Base-by-base conservation (phyloP, 2,113 vertebrate genomes). In the Azemiops feae region DNA sequence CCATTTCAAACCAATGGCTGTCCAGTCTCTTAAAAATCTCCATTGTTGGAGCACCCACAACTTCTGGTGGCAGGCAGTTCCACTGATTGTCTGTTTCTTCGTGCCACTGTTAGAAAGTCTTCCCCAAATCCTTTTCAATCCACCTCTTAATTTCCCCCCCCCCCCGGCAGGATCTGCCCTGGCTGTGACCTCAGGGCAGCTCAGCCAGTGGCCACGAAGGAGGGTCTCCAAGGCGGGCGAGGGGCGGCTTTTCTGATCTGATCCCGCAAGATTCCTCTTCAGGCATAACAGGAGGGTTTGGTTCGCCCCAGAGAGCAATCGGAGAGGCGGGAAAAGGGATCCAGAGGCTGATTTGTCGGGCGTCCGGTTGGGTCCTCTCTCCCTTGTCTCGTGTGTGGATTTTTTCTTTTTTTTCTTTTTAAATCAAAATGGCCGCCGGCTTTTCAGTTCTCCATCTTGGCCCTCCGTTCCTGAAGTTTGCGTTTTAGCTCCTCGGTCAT, bases 401-500 rank as follows among this genome's bases (percentile, higher is more conserved):
- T 6, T 3, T 3, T 52, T 57, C 9, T 9, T 50, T 50, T 9
- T 50, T 50, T 9, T 7, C 8, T 50, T 50, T 50, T 45, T 1
- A 45, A 22, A 11, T 0, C 23, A 30, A 6, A 30, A n/a, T 14
- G 34, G 34, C 16, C 16, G 0, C n/a, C 23, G n/a, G 1, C 34
- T 23, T 12, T 0, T 92, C 92, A 93, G 6, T 94, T 10, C 5
- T 92, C 47, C 0, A 87, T 43, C 0, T 6, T 90, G 4, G 58
- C 96, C 9, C 39, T 54, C 90, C 94, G 96, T 90, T 88, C 94
- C 85, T 96, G 93, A 8, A 98, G 52, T 57, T 95, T 97, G 1
- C 60, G 53, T 60, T 96, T 97, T 43, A 98, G 97, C 94, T 99
- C 98, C 25, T 98, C 96, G 0, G 94, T 95, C 14, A 98, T 43